Evolutionary conservation across 2,888 invertebrate genomes (phyloP).

Genomic region (Dryadula phaetusa): DNA sequence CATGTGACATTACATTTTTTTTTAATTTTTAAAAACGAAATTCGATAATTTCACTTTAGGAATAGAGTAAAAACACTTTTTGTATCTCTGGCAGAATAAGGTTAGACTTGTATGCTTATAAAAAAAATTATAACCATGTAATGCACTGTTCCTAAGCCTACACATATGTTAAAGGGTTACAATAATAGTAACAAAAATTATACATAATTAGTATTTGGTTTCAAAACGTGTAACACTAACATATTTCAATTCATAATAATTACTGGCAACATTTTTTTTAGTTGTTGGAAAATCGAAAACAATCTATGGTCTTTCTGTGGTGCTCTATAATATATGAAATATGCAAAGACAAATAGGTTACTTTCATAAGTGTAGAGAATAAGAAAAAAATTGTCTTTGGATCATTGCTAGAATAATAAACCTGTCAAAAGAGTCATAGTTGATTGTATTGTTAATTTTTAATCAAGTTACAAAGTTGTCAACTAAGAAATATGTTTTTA

Average conservation of each 20-base stretch:
- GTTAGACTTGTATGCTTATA: neutral
- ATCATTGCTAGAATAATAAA: no score
- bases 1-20: conserved; percentile 3
- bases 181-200: conserved; percentile 34
- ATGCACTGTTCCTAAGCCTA: conserved; percentile 36
- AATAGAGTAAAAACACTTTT: neutral
- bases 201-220: conserved; percentile 77
- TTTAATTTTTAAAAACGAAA: neutral
- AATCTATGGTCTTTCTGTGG: no score
- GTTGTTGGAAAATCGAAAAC: neutral
- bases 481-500: no score
- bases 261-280: neutral
- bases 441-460: no score
- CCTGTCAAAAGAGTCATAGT: no score
- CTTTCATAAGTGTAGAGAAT: no score
- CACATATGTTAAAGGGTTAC: conserved; percentile 29
- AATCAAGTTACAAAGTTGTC: no score
- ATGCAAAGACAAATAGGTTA: no score
- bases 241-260: conserved; percentile 26
- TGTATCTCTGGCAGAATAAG: neutral
- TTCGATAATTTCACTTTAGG: no score
- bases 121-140: conserved; percentile 1
- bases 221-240: conserved; percentile 52
- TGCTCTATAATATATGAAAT: no score
- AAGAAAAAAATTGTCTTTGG: no score